These are phyloP conservation scores for Pseudachorutes palmiensis DNA, from an alignment of 1,140 invertebrate species.

Conservation along the genomic window DNA sequence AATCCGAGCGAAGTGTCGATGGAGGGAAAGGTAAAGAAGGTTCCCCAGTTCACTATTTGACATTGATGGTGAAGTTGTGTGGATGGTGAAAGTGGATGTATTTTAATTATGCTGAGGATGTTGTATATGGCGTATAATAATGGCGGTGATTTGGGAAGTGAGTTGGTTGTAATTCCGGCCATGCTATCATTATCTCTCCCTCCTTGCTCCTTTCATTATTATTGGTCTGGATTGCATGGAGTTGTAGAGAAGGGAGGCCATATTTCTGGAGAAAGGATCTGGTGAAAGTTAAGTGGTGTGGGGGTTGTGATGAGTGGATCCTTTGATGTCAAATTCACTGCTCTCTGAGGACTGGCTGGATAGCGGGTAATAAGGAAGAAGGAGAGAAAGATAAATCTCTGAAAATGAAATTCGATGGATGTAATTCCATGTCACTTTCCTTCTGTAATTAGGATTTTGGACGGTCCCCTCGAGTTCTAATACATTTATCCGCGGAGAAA, in stretches of 20 bases:
- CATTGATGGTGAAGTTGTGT: background rate
- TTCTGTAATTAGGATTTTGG: constrained; percentile 11
- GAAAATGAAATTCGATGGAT: constrained; percentile 6
- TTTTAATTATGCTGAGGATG: background rate
- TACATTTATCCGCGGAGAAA: background rate
- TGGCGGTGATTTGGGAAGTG: too few species aligned
- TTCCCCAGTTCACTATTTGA: background rate
- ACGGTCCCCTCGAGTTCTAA: constrained; percentile 4
- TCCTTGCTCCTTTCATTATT: background rate
- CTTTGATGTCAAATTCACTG: constrained; percentile 33
- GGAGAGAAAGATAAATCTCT: background rate
- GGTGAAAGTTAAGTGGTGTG: constrained; percentile 19
- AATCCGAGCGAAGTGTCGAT: too few species aligned
- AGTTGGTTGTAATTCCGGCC: too few species aligned
- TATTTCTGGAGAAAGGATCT: constrained; percentile 13
- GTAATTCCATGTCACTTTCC: constrained; percentile 9
- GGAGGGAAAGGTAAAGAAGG: constrained; percentile 1
- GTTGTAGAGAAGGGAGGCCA: background rate
- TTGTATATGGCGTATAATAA: too few species aligned
- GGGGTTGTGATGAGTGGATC: constrained; percentile 17
- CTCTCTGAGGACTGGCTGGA: constrained; percentile 5
- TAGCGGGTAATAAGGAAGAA: background rate
- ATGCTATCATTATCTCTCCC: too few species aligned
- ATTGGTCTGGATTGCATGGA: background rate
- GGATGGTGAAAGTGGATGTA: background rate